Base-by-base conservation (phyloP, 1,140 invertebrate genomes). In the Calephelis nemesis region DNA sequence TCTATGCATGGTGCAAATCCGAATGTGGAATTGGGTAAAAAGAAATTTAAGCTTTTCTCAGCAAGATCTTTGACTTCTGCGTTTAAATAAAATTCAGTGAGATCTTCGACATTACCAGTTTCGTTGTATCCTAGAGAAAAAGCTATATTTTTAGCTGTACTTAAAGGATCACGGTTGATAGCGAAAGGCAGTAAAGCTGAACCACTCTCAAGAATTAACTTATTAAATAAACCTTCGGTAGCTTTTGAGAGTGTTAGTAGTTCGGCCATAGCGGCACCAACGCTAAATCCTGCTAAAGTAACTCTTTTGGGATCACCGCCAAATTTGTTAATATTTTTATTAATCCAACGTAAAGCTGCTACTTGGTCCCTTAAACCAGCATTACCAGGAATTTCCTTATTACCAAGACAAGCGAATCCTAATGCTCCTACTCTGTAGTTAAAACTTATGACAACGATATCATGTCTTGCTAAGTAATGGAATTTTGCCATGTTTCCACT, bases 231-330 rank as follows among this genome's bases (percentile, higher is more conserved):
- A 40, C 87, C 87, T 65, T 82, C 72, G 19, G 87, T 77, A 66
- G 80, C 67, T 76, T 82, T 80, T 0, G 87, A 85, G 48, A 88
- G 47, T 5, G 81, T 74, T 6, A 88, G 72, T 11, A 91, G 63
- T 65, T 91, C 89, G 39, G 85, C 87, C 82, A 91, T 85, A 13
- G 84, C 63, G 6, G 87, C 89, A 15, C 88, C 88, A 58, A 94
- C 94, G 76, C 93, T 94, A 69, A 94, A 94, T 8, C 95, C 95
- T 30, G 86, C 84, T 4, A 94, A 84, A 7, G 95, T 95, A 0
- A 96, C 92, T 65, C 84, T 86, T 10, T 92, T 87, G 0, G 94
- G 93, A 88, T 96, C 94, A 11, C 95, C 95, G 30, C 95, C 95
- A 81, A 96, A 96, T 5, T 85, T 83, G 5, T 69, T 83, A 9